Evolutionary conservation across 2,113 vertebrate genomes (phyloP).

Genomic region (Suricata suricatta): DNA sequence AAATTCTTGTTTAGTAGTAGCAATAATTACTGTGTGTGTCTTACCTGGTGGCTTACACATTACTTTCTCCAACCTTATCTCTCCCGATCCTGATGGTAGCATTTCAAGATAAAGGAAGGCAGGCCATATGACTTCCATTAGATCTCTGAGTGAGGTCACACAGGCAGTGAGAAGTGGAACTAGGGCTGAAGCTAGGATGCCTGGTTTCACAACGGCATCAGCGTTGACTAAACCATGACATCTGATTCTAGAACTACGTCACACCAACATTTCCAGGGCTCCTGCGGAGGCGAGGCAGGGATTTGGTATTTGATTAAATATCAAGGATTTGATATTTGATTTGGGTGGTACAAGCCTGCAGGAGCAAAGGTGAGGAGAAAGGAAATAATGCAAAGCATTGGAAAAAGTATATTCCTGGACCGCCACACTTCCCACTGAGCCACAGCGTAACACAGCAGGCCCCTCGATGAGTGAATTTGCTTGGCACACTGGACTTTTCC

Average conservation of each 20-base stretch:
- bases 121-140: not conserved
- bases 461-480: not conserved
- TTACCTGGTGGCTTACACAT: not conserved
- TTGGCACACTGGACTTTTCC: not conserved
- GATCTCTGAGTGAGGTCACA: not conserved
- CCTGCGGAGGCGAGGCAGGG: not conserved
- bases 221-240: not conserved
- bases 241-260: not conserved
- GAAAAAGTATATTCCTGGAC: not conserved
- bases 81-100: not conserved
- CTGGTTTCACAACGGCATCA: not conserved
- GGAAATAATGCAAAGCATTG: not conserved
- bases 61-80: not conserved
- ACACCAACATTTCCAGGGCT: not conserved
- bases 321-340: not conserved
- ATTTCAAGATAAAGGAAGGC: conserved; percentile 1
- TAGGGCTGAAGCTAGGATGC: not conserved
- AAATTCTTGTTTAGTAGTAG: not conserved
- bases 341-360: not conserved
- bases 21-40: not conserved
- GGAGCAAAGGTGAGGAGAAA: not conserved
- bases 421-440: not conserved
- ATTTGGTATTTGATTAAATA: not conserved
- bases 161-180: not conserved
- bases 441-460: not conserved